Conservation (phyloP, 1,140 invertebrate genomes). For the Stegodyphus mimosarum region DNA sequence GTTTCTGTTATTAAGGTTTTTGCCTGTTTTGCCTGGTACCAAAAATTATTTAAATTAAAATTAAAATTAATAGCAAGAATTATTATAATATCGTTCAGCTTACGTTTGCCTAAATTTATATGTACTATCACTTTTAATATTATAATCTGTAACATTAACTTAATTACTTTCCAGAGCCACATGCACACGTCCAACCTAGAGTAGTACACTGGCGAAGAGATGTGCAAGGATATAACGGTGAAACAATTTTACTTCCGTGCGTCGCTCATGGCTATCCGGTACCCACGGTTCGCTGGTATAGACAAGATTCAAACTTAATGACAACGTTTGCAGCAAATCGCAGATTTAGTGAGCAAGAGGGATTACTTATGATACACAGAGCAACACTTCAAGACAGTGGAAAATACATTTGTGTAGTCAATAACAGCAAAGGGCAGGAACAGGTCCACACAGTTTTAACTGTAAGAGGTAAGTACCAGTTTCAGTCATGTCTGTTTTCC, state of each 20-base stretch:
- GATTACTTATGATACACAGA: slow-evolving; percentile 62
- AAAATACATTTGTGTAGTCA: slow-evolving; percentile 64
- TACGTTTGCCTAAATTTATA: too few species aligned
- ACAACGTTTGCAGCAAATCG: slow-evolving; percentile 29
- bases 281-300: slow-evolving; percentile 63
- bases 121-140: too few species aligned
- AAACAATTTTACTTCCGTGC: slow-evolving; percentile 67
- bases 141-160: too few species aligned
- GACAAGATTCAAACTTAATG: slow-evolving; percentile 32
- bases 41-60: too few species aligned
- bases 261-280: slow-evolving; percentile 66
- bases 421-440: slow-evolving; percentile 64
- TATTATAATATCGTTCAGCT: too few species aligned
- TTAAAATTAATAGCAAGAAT: too few species aligned
- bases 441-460: slow-evolving; percentile 61
- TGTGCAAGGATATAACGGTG: slow-evolving; percentile 64
- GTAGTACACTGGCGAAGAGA: slow-evolving; percentile 61
- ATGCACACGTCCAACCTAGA: slow-evolving; percentile 64
- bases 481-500: too few species aligned
- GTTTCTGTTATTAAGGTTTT: too few species aligned
- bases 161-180: slow-evolving; percentile 61
- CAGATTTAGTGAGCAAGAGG: slow-evolving; percentile 33
- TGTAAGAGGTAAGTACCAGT: slow-evolving; percentile 62
- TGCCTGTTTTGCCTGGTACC: too few species aligned
- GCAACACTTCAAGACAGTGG: slow-evolving; percentile 61